Evolutionary conservation across 2,797 vertebrate genomes (phyloP).

Genomic region (Xenentodon cancila): DNA sequence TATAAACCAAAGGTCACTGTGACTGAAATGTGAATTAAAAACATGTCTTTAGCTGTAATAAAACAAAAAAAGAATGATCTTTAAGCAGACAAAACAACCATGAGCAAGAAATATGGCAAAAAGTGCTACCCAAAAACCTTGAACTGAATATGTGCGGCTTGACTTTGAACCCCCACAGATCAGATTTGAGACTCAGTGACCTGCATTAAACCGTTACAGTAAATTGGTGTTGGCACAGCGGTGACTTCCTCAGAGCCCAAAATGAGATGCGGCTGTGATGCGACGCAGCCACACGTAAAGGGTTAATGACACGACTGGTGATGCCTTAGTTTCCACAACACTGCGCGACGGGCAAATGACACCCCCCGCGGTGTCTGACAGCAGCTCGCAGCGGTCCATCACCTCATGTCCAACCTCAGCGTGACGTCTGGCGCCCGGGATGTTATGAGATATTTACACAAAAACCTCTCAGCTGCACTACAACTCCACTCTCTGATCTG

Average conservation of each 20-base stretch:
- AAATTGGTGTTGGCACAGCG: conserved; percentile 32
- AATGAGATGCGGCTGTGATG: conserved; percentile 18
- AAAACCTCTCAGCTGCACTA: conserved; percentile 3
- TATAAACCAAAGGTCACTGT: too few species aligned
- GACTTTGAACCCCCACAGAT: background rate
- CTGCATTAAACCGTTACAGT: background rate
- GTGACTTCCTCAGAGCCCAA: background rate
- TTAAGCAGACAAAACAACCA: too few species aligned
- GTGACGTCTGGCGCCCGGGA: conserved; percentile 51
- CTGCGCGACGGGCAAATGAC: conserved; percentile 59
- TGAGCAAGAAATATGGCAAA: too few species aligned
- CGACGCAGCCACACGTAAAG: conserved; percentile 48
- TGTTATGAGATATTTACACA: conserved; percentile 45
- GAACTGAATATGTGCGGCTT: background rate
- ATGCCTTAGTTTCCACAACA: conserved; percentile 47
- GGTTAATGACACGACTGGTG: conserved; percentile 59
- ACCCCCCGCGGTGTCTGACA: conserved; percentile 53
- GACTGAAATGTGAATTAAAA: too few species aligned
- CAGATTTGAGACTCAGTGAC: background rate
- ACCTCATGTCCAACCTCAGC: conserved; percentile 51
- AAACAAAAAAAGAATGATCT: too few species aligned
- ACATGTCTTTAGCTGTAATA: too few species aligned
- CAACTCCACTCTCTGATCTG: conserved; percentile 17
- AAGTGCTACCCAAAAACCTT: too few species aligned
- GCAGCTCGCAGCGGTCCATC: conserved; percentile 53